Evolutionary conservation across 1,140 invertebrate species (phyloP), one percentile per base, ranked within the genome.

Genomic region (Cotesia glomerata): DNA sequence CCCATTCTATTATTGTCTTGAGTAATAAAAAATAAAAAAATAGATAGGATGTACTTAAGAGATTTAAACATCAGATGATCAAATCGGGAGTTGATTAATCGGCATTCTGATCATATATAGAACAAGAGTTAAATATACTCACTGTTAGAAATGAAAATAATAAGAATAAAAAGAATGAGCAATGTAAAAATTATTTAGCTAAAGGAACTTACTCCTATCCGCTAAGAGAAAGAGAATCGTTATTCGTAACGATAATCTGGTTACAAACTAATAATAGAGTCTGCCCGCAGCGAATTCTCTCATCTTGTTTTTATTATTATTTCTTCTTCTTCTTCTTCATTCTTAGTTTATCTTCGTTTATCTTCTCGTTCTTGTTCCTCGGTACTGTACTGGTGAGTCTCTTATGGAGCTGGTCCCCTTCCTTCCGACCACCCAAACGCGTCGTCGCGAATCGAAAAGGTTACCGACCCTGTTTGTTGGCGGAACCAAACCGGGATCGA

Each of bases 241-340:
- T 68, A 68, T 56, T 68, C 16, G 52, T 68, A 56, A 68, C 66
- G 66, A 68, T 68, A 68, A 68, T 68, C 66, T 68, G 66, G 66
- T 68, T 68, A 68, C 51, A 52, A 56, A 68, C 66, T 68, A 68
- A 68, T 68, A 68, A 68, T 68, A 68, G 66, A 35, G 49, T 16
- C 51, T 16, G 18, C 52, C 16, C 52, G 52, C 52, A 18, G 52
- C 52, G 52, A 56, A 56, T 56, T 18, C 52, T 56, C 52, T 67
- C 36, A 18, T 35, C 52, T 68, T 34, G 51, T 52, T 26, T 49
- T 26, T 34, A 32, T 18, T 32, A 45, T 45, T 56, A 68, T 68
- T 68, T 18, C 5, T 52, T 32, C n/a, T 35, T 52, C 49, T n/a
- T 11, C 52, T 54, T 49, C 51, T 32, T 26, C n/a, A 26, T 26